Evolutionary conservation across 2,113 vertebrate species (phyloP).

Genomic region (Sturnira hondurensis): DNA sequence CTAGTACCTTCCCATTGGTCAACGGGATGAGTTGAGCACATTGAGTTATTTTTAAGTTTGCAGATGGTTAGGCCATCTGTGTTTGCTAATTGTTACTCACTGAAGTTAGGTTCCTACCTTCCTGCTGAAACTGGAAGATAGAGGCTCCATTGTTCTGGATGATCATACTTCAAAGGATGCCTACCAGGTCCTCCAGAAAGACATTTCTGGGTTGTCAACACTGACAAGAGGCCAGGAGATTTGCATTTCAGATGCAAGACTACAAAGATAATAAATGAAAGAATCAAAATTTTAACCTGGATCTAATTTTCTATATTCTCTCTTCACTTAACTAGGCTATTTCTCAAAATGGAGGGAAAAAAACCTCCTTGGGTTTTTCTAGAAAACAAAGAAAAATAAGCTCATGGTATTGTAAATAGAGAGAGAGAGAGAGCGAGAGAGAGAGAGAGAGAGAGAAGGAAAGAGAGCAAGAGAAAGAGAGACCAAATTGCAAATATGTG

Average conservation of each 20-base stretch:
- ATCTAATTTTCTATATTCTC: neutral
- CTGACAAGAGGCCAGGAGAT: neutral
- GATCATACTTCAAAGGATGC: neutral
- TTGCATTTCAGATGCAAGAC: neutral
- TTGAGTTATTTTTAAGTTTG: neutral
- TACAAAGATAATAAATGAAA: neutral
- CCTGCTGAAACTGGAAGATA: neutral
- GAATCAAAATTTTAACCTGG: neutral
- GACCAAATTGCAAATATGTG: neutral
- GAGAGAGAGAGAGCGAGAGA: neutral
- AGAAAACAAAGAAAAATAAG: constrained; percentile 11
- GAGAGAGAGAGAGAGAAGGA: neutral
- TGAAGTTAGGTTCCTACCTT: neutral
- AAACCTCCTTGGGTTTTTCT: neutral
- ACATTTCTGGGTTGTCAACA: neutral
- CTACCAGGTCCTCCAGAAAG: neutral
- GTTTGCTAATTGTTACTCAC: neutral
- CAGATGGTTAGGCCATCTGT: neutral
- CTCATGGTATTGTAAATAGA: neutral
- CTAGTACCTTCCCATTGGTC: neutral
- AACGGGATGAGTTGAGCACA: neutral
- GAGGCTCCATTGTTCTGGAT: neutral
- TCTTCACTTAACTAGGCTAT: neutral
- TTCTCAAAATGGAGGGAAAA: neutral
- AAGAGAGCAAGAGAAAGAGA: neutral